Base-by-base conservation (phyloP, 2,113 vertebrate species). In the Nesogale talazaci region DNA sequence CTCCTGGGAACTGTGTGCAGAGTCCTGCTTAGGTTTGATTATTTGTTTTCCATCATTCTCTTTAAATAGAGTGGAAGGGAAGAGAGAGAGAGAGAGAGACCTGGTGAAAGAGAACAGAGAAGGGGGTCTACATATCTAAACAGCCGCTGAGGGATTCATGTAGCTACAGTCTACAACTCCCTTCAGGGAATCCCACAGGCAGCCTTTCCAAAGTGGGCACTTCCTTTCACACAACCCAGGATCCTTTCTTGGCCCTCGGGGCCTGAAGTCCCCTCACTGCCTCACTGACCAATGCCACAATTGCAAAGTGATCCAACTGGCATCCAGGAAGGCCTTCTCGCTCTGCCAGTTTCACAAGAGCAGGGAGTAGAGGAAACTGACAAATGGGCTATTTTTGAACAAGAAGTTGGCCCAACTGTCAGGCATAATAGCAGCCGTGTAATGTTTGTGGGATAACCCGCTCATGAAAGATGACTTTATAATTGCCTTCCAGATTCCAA, bases 391-490 rank as follows among this genome's bases (percentile, higher is more conserved):
- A 61, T 95, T 96, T 93, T 91, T 90, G 72, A 65, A n/a, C 65
- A 83, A 92, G 89, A 98, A 96, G 81, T 90, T 95, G 91, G 75
- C 76, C 79, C 82, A 88, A 65, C 84, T 96, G 89, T 96, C 94
- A 88, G 84, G 94, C 80, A 4, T 94, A 94, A 95, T 95, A 94
- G 86, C 91, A 94, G 91, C 87, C 2, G n/a, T 90, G 79, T 89
- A 83, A 83, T 92, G 89, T 91, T 96, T 96, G 96, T 94, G 95
- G 95, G 94, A 94, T 83, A 92, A 95, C 77, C 89, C 11, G 12
- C 91, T 95, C 92, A 86, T 96, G 97, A 97, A 95, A 97, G 96
- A 96, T 96, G 95, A 94, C 94, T 96, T 97, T 94, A 91, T 96
- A 96, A 97, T 96, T 96, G 94, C 87, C 94, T 94, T 93, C 91